Percentiles rank a stretch among this genome's conserved stretches.
phyloP scores from a whole-genome alignment of 2,113 vertebrate species.

The Salvelinus fontinalis region DNA sequence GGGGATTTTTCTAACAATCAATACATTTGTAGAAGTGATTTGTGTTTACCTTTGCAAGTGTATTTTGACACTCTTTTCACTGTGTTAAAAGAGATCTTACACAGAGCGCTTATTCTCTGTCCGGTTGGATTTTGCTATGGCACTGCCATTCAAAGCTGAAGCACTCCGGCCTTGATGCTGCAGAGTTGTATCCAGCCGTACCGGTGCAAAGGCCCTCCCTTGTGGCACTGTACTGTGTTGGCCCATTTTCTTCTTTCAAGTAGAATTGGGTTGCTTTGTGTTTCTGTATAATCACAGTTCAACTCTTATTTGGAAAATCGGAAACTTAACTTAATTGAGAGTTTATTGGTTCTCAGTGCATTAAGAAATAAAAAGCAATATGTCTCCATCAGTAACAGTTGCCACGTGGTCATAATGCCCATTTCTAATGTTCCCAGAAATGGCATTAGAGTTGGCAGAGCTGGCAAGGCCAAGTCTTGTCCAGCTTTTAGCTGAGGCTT shows the following conservation, averaged over 20 bases:
- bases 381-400: background rate
- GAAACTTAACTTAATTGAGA: background rate
- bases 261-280: background rate
- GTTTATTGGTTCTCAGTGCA: background rate
- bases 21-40: background rate
- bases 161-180: conserved; percentile 24
- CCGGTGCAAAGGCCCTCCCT: conserved; percentile 27
- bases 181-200: conserved; percentile 21
- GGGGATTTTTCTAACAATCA: background rate
- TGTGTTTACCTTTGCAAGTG: conserved; percentile 59
- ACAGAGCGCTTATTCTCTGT: conserved; percentile 45
- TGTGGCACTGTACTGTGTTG: background rate
- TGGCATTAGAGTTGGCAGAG: background rate
- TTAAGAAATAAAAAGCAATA: background rate
- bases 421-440: background rate
- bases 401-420: background rate
- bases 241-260: conserved; percentile 9
- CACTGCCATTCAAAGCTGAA: conserved; percentile 33
- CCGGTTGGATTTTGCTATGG: conserved; percentile 49
- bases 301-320: background rate
- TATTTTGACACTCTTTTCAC: conserved; percentile 51
- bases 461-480: background rate
- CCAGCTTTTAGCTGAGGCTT: background rate
- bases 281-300: background rate
- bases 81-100: conserved; percentile 50